These are phyloP conservation scores for Tolypeutes matacus DNA, from an alignment of 2,797 vertebrate genomes.

Conservation along the genomic window DNA sequence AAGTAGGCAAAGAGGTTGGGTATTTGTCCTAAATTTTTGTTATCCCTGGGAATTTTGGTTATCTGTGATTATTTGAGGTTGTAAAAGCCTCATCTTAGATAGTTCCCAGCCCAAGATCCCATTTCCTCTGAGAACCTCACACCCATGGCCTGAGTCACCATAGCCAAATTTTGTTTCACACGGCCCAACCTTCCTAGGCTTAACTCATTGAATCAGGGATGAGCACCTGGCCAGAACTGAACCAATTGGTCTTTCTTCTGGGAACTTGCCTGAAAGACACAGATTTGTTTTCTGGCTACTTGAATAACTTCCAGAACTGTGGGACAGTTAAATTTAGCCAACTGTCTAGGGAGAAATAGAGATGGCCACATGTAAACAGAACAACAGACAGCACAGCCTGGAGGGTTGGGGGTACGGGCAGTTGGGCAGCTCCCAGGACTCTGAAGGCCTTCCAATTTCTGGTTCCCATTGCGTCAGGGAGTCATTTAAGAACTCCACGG, in stretches of 20 bases:
- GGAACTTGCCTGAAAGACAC: neutral
- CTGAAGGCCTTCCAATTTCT: neutral
- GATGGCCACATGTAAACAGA: conserved; percentile 21
- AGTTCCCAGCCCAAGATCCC: neutral
- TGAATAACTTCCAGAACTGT: conserved; percentile 13
- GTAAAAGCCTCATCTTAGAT: conserved; percentile 34
- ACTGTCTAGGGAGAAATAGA: neutral
- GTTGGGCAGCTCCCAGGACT: neutral
- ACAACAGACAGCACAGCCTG: neutral
- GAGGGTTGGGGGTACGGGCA: neutral
- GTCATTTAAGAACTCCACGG: neutral
- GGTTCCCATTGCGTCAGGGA: neutral
- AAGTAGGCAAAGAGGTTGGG: neutral
- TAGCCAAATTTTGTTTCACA: neutral
- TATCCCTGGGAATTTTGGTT: neutral
- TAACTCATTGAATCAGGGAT: neutral
- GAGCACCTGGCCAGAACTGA: neutral
- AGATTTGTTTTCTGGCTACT: conserved; percentile 38
- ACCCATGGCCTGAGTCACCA: neutral
- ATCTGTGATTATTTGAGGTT: neutral
- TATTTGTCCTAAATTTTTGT: conserved; percentile 44
- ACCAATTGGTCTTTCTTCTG: neutral
- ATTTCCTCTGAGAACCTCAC: neutral
- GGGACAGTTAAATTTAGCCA: neutral
- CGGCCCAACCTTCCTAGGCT: neutral